These are phyloP conservation scores for Drosophila demipolita DNA, from an alignment of 2,888 invertebrate species.

Conservation along the genomic window DNA sequence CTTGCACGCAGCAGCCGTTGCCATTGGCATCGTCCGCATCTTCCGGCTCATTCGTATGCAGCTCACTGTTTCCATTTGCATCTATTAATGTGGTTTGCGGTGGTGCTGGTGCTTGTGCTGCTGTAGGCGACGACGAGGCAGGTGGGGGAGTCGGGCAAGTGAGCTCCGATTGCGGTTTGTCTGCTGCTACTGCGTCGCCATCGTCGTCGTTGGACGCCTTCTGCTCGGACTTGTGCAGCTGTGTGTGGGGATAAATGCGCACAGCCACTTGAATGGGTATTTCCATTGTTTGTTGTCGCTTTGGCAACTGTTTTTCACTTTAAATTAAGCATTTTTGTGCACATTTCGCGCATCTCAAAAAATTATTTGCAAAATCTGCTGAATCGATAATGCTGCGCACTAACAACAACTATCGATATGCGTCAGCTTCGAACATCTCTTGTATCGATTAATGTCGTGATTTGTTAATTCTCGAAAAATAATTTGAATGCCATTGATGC, in stretches of 20 bases:
- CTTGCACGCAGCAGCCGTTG: slow-evolving; percentile 35
- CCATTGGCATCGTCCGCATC: slow-evolving; percentile 7
- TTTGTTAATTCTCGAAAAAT: not conserved
- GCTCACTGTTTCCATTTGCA: slow-evolving; percentile 49
- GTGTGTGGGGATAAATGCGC: slow-evolving; percentile 86
- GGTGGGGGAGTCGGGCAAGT: slow-evolving; percentile 4
- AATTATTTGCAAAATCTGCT: slow-evolving; percentile 56
- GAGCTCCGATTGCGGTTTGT: slow-evolving; percentile 68
- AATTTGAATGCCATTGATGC: not conserved
- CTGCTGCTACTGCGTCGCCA: slow-evolving; percentile 35
- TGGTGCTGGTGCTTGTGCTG: not conserved
- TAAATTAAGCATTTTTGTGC: slow-evolving; percentile 39
- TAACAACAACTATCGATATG: slow-evolving; percentile 44
- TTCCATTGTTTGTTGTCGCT: slow-evolving; percentile 86
- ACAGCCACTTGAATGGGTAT: slow-evolving; percentile 91
- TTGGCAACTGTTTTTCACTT: slow-evolving; percentile 50
- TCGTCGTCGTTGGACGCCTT: slow-evolving; percentile 36
- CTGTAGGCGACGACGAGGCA: not conserved
- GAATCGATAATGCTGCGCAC: slow-evolving; percentile 80
- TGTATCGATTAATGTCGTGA: not conserved
- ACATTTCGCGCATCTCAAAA: slow-evolving; percentile 53
- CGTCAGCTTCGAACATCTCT: not conserved
- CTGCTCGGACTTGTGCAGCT: slow-evolving; percentile 27
- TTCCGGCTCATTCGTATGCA: slow-evolving; percentile 40
- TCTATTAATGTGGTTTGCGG: slow-evolving; percentile 29